Conservation (phyloP, 2,888 invertebrate genomes). For the Geotrupes spiniger region DNA sequence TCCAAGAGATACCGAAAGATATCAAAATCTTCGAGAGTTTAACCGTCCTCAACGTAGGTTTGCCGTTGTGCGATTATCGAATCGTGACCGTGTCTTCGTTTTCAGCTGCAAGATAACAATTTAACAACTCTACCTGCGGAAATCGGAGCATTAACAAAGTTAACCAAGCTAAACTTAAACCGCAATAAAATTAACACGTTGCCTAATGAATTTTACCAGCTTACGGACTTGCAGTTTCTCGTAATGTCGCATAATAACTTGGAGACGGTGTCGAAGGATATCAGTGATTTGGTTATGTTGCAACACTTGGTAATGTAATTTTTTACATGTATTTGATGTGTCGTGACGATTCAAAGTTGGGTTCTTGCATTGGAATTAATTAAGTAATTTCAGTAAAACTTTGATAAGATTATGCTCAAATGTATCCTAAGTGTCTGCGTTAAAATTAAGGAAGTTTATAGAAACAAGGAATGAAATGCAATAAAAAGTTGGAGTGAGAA, state of each 20-base stretch:
- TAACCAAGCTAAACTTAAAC: slow-evolving; percentile 66
- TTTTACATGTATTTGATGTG: slow-evolving; percentile 9
- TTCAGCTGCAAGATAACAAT: slow-evolving; percentile 81
- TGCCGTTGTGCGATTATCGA: slow-evolving; percentile 1
- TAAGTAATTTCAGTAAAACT: background rate
- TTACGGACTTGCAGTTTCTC: slow-evolving; percentile 68
- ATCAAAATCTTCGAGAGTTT: slow-evolving; percentile 66
- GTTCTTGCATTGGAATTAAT: background rate
- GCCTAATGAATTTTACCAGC: slow-evolving; percentile 64
- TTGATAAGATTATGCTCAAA: background rate
- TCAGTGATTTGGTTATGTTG: slow-evolving; percentile 78
- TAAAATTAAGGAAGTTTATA: no score
- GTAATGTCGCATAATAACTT: slow-evolving; percentile 75
- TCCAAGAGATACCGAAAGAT: slow-evolving; percentile 62
- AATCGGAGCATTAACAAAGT: slow-evolving; percentile 66
- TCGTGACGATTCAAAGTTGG: background rate
- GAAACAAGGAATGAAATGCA: no score
- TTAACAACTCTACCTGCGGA: slow-evolving; percentile 69
- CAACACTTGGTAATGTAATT: slow-evolving; percentile 64
- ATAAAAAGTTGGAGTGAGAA: no score
- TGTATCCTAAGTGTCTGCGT: background rate
- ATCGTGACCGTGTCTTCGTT: slow-evolving; percentile 23
- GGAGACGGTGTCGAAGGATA: slow-evolving; percentile 62
- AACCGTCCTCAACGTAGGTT: slow-evolving; percentile 65
- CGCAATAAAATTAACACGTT: slow-evolving; percentile 64